Evolutionary conservation across 2,797 vertebrate genomes (phyloP), one percentile per base, ranked within the genome.

Genomic region (Moxostoma hubbsi): DNA sequence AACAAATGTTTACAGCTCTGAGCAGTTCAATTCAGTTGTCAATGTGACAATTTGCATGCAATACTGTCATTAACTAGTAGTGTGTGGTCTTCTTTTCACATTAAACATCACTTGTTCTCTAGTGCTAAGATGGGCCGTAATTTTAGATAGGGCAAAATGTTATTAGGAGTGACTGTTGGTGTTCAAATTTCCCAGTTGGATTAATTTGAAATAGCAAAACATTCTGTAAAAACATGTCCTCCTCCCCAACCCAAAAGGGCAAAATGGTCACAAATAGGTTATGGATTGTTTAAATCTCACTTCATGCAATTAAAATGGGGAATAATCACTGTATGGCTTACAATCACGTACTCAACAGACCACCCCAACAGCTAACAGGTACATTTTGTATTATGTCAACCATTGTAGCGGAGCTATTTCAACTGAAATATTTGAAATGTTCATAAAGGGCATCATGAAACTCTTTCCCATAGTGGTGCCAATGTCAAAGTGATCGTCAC

Each of bases 1-100:
- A 67, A 13, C 36, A 77, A 83, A 84, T 59, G 65, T 85, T 79
- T 81, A 80, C 57, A 69, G 46, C 18, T 65, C 36, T 65, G 62
- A 75, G 8, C 0, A 0, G 7, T 36, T 58, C 57, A 59, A 49
- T 72, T 61, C 57, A 24, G 46, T 53, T 54, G 46, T 63, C 24
- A 45, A 6, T 68, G 55, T 77, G n/a, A 46, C 46, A 50, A 43
- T 77, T 77, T 51, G 67, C 46, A 59, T 43, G 24, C 47, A 51
- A 7, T 0, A 5, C 7, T 0, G 15, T 24, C 10, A 45, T 72
- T 58, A 47, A 58, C 36, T 47, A 47, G 24, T 36, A 36, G 15
- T 68, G 65, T 68, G 55, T 68, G 55, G 65, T 77, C 46, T 45
- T 77, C 46, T 54, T 74, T 64, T 74, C 62, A 55, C 10, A 75